Evolutionary conservation across 2,113 vertebrate genomes (phyloP).

Genomic region (Mastomys coucha): DNA sequence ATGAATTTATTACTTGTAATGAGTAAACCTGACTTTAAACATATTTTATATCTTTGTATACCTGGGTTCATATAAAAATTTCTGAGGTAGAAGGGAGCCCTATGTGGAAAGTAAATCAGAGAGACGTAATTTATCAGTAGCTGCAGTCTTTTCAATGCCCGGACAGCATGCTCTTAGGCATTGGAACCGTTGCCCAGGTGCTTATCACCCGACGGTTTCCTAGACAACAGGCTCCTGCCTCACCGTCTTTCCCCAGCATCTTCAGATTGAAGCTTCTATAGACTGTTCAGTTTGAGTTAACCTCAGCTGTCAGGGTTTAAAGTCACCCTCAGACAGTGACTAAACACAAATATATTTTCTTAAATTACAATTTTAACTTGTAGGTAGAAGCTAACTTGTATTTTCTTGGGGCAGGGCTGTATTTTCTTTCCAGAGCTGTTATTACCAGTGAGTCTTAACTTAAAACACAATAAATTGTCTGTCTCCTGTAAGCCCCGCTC

Average conservation of each 20-base stretch:
- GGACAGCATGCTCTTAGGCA: background rate
- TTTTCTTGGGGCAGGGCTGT: background rate
- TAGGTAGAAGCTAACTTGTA: no score
- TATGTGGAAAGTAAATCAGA: background rate
- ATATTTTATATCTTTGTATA: no score
- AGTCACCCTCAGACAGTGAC: background rate
- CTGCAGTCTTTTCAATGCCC: background rate
- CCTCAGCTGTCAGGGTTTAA: background rate
- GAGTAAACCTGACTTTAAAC: background rate
- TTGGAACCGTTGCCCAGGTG: background rate
- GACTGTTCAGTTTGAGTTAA: background rate
- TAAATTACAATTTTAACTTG: no score
- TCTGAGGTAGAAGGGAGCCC: background rate
- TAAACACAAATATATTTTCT: no score
- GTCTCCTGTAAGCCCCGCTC: background rate
- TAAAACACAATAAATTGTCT: background rate
- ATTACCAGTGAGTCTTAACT: background rate
- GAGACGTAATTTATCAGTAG: background rate
- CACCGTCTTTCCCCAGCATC: background rate
- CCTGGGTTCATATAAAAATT: background rate
- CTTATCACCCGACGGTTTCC: no score
- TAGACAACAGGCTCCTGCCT: background rate
- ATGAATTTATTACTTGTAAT: background rate
- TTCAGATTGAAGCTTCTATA: background rate
- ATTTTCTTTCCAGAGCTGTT: background rate